Percentiles rank a stretch among this genome's conserved stretches.
phyloP scores from a whole-genome alignment of 2,113 vertebrate genomes.

The Tyto alba region DNA sequence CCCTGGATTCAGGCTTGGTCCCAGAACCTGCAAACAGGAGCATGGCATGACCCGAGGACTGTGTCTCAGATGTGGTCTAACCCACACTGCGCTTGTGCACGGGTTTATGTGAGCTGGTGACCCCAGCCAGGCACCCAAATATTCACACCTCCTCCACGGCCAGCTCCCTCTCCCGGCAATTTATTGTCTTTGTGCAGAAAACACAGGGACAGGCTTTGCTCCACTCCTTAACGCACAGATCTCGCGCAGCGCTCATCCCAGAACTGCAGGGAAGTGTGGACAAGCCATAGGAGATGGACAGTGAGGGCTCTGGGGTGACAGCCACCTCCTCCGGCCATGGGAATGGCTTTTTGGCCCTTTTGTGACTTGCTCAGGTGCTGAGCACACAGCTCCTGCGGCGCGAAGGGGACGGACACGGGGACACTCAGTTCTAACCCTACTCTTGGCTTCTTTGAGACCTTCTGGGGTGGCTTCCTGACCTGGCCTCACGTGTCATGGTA shows the following conservation, averaged over 20 bases:
- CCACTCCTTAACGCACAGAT: accelerated
- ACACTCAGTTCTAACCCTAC: background rate
- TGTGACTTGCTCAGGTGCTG: background rate
- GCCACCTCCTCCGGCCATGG: accelerated
- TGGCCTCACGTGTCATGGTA: accelerated
- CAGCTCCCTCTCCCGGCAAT: background rate
- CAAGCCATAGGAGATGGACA: accelerated
- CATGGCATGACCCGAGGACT: background rate
- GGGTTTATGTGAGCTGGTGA: background rate
- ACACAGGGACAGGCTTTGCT: background rate
- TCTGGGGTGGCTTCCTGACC: background rate
- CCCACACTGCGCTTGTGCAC: accelerated
- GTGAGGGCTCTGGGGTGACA: background rate
- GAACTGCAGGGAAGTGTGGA: background rate
- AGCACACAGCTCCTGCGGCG: background rate
- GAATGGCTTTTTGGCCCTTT: background rate
- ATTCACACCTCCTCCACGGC: accelerated
- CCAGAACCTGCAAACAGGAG: background rate
- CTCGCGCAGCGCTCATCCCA: accelerated
- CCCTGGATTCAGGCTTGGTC: background rate
- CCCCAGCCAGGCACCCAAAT: background rate
- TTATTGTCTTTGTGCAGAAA: accelerated
- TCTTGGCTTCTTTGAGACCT: background rate
- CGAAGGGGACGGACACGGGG: accelerated
- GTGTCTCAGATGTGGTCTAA: background rate